Base-by-base conservation (phyloP, 2,113 vertebrate species). In the Helogale parvula region DNA sequence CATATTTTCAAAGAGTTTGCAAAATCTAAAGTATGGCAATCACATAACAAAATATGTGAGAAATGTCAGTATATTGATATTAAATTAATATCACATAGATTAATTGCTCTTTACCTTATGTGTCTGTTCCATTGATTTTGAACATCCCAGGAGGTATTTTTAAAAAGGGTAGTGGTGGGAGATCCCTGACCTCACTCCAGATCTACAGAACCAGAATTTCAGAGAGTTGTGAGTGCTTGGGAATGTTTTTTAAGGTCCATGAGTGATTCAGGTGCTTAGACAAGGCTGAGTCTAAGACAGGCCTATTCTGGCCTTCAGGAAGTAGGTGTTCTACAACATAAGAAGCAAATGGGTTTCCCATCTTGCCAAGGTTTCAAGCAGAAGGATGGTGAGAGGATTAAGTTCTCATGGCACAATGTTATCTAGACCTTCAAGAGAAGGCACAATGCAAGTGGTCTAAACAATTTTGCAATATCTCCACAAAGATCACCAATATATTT, bases 1-100 rank as follows among this genome's bases (percentile, higher is more conserved):
- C 4, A 57, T 9, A 5, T 83, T 97, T 96, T 68, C 69, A 76
- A 97, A 65, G 31, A 96, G 19, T 27, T 83, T 93, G 23, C 17
- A 97, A 93, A 97, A 89, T 88, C 79, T 89, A 81, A 93, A 92
- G 29, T 77, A 82, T 54, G 35, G 72, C 83, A 92, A 76, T 95
- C 57, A 76, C 63, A 11, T 82, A 63, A 94, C 11, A 69, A 93
- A 72, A 90, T 63, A 60, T 16, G 4, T 86, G 41, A 84, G 65
- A 98, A 91, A 96, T 79, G 76, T 10, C 27, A 35, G 1, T 81
- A 1, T 63, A 83, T 23, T 96, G 23, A 33, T 68, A 41, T 35
- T 79, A 81, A 57, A 27, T 52, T 94, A n/a, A 74, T 76, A 45
- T n/a, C 8, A 27, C 71, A 45, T 90, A 45, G 12, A 68, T 72